Evolutionary conservation across 2,888 invertebrate species (phyloP).

Genomic region (Pyrgus malvae): DNA sequence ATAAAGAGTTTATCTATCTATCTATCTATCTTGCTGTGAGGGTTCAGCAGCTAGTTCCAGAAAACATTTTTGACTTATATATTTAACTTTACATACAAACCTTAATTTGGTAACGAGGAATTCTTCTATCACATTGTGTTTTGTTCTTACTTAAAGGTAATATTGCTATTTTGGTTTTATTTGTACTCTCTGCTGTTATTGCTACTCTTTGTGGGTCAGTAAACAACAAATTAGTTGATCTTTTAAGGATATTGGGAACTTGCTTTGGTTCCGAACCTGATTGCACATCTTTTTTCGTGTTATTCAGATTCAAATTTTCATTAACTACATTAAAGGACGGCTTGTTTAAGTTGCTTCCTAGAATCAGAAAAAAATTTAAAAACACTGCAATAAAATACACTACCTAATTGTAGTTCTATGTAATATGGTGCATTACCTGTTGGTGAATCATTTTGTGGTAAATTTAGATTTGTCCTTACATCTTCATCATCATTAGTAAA

Average conservation of each 20-base stretch:
- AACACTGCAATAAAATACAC: not conserved
- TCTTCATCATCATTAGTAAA: constrained; percentile 23
- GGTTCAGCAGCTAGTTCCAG: no score
- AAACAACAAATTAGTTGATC: constrained; percentile 39
- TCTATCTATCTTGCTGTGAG: no score
- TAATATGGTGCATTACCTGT: no score
- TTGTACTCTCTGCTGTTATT: constrained; percentile 55
- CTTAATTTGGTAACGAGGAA: constrained; percentile 46
- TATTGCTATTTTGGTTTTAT: constrained; percentile 55
- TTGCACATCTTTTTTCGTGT: constrained; percentile 45
- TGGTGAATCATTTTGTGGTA: not conserved
- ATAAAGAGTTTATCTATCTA: no score
- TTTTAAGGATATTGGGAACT: constrained; percentile 57
- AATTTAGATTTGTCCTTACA: constrained; percentile 9
- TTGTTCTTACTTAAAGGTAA: constrained; percentile 51
- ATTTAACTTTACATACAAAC: constrained; percentile 38
- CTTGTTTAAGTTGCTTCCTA: constrained; percentile 54
- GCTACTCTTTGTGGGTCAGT: constrained; percentile 43
- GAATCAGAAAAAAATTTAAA: constrained; percentile 33
- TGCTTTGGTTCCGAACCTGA: constrained; percentile 54
- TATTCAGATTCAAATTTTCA: constrained; percentile 50
- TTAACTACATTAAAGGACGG: constrained; percentile 70
- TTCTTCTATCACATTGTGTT: constrained; percentile 42
- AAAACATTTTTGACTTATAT: not conserved
- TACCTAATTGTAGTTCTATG: no score